phyloP scores from a whole-genome alignment of 92 coral and sea anemone genomes.

The Actinostola sp. region DNA sequence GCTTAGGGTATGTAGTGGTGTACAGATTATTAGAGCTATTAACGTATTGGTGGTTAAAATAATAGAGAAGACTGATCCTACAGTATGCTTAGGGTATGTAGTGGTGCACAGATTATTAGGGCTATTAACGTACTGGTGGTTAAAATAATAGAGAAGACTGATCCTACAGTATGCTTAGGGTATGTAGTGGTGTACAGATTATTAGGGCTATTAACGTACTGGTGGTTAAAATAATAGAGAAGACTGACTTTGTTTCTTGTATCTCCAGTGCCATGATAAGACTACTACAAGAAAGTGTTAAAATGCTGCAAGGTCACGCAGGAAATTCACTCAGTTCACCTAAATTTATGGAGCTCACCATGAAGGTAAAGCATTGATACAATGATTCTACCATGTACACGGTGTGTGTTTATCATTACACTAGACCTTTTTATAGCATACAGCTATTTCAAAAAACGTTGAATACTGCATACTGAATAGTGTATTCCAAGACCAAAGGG shows the following conservation, averaged over 20 bases:
- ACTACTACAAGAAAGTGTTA: conserved; percentile 91
- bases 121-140: conserved; percentile 82
- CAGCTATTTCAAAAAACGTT: no score
- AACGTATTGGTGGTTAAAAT: no score
- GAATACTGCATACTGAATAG: no score
- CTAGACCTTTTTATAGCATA: no score
- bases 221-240: neutral
- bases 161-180: conserved; percentile 85
- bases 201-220: no score
- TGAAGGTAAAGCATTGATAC: conserved; percentile 97
- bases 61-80: no score
- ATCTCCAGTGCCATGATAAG: conserved; percentile 74
- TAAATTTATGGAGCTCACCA: conserved; percentile 87
- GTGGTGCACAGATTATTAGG: conserved; percentile 90
- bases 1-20: no score
- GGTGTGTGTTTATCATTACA: no score
- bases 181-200: conserved; percentile 32
- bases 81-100: no score
- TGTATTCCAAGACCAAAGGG: no score
- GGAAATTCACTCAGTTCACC: conserved; percentile 82
- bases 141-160: conserved; percentile 77
- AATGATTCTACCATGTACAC: no score
- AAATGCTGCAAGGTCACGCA: conserved; percentile 87
- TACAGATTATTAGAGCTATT: no score
- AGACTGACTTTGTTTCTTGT: neutral